These are phyloP conservation scores for Hyposmocoma kahamanoa DNA, from an alignment of 1,140 invertebrate species.

Conservation along the genomic window DNA sequence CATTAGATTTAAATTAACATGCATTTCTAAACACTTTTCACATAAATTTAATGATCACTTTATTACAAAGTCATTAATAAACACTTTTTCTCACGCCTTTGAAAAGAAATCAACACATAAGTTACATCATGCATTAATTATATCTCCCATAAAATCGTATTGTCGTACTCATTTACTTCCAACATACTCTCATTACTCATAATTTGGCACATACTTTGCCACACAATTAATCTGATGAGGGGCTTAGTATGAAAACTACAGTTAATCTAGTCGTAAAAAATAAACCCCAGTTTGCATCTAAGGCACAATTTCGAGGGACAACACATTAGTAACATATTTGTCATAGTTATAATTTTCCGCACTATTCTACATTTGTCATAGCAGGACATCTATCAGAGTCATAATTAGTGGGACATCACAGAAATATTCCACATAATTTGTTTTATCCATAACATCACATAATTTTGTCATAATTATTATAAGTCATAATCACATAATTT, in stretches of 20 bases:
- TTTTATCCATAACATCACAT: not conserved
- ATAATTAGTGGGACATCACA: no score
- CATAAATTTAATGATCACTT: not conserved
- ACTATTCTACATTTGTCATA: no score
- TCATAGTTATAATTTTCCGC: not conserved
- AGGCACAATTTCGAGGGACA: slow-evolving; percentile 48
- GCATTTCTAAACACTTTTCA: slow-evolving; percentile 24
- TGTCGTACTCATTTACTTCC: slow-evolving; percentile 3
- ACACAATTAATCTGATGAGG: slow-evolving; percentile 5
- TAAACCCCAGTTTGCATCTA: slow-evolving; percentile 34
- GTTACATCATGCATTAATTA: not conserved
- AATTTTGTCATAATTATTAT: not conserved
- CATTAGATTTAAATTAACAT: slow-evolving; percentile 37
- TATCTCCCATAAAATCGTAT: slow-evolving; percentile 2
- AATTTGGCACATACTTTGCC: slow-evolving; percentile 31
- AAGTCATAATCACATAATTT: not conserved
- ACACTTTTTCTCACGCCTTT: not conserved
- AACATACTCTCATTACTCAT: not conserved
- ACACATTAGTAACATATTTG: not conserved
- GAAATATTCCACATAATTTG: not conserved
- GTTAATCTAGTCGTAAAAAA: no score
- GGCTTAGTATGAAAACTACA: no score
- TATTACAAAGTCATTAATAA: slow-evolving; percentile 11
- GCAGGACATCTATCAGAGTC: no score
- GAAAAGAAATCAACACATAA: no score